phyloP scores from a whole-genome alignment of 2,797 vertebrate species.

The Numenius phaeopus region DNA sequence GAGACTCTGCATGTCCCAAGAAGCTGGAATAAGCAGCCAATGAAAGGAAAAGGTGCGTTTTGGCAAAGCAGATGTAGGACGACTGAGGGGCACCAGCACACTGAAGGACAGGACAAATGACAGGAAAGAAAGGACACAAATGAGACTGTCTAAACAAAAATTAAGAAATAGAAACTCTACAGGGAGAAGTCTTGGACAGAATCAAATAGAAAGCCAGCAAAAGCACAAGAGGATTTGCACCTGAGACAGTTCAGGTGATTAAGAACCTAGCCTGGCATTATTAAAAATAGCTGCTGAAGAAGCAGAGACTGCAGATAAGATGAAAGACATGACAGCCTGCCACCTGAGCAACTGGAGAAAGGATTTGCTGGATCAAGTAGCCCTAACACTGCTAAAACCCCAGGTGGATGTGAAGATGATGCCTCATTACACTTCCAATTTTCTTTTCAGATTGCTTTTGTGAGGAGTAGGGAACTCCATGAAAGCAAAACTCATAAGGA shows the following conservation, averaged over 20 bases:
- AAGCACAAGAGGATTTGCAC: not conserved
- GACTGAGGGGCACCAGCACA: not conserved
- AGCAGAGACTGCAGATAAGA: not conserved
- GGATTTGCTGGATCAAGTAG: not conserved
- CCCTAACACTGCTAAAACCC: not conserved
- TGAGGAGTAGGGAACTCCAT: not conserved
- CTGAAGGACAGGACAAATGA: not conserved
- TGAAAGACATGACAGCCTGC: not conserved
- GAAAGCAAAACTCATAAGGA: not conserved
- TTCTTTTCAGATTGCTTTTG: not conserved
- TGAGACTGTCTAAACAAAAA: not conserved
- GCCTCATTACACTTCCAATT: not conserved
- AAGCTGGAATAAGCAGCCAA: not conserved
- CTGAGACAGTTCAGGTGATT: not conserved
- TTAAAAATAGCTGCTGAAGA: conserved; percentile 8
- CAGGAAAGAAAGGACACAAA: not conserved
- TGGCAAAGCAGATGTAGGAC: not conserved
- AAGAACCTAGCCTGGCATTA: not conserved
- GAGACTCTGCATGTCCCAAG: not conserved
- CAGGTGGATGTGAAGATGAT: not conserved
- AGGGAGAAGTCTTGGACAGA: not conserved
- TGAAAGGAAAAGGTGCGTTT: not conserved
- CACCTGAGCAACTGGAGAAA: not conserved
- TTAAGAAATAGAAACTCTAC: not conserved
- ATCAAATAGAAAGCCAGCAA: not conserved